These are phyloP conservation scores for Panopea generosa DNA, from an alignment of 2,888 invertebrate genomes.

Conservation along the genomic window DNA sequence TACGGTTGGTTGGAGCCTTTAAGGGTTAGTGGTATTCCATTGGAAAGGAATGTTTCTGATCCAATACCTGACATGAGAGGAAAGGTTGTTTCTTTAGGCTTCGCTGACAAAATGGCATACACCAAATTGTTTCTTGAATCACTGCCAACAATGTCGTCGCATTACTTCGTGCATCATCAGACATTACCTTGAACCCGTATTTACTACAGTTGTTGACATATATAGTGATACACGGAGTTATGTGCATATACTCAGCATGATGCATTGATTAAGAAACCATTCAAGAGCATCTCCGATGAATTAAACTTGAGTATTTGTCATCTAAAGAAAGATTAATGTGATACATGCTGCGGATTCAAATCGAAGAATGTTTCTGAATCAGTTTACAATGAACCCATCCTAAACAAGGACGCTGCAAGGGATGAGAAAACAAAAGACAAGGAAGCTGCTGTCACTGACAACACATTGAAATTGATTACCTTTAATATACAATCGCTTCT, in stretches of 20 bases:
- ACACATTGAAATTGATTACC: constrained; percentile 11
- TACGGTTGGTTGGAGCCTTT: neutral
- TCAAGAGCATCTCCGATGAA: neutral
- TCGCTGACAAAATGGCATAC: neutral
- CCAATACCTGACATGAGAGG: no score
- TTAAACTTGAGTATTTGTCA: neutral
- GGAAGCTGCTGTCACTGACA: constrained; percentile 1
- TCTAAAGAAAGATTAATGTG: constrained; percentile 25
- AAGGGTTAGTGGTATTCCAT: neutral
- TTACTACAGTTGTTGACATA: neutral
- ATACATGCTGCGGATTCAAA: constrained; percentile 11
- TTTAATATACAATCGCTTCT: constrained; percentile 23
- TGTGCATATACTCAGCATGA: neutral
- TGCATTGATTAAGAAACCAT: neutral
- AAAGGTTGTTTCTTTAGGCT: no score
- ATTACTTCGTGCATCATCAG: neutral
- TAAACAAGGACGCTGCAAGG: constrained; percentile 7
- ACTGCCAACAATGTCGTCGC: neutral
- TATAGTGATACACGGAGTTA: neutral
- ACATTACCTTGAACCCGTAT: neutral
- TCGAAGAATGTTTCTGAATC: constrained; percentile 7
- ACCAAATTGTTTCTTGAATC: neutral
- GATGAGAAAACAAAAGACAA: constrained; percentile 8
- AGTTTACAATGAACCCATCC: constrained; percentile 10
- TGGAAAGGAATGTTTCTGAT: no score